Evolutionary conservation across 2,888 invertebrate species (phyloP), one percentile per base, ranked within the genome.

Genomic region (Invenusta paracnida): DNA sequence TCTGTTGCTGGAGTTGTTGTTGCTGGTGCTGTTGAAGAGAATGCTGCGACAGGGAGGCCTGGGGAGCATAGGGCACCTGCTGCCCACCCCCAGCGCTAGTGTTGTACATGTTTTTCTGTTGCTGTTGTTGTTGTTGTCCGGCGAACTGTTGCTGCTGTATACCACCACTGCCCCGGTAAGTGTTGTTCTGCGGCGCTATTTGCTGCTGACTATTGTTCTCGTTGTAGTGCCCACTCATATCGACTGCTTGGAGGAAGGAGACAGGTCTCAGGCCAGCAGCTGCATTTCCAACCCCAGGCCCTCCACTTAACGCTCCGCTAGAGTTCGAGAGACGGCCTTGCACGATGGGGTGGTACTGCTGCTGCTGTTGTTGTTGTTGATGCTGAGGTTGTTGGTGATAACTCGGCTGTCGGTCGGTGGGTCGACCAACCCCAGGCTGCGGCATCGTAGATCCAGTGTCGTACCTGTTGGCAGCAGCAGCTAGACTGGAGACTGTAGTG

Each of bases 221-320:
- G 5, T 13, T 2, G 27, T 73, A 73, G 17, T 73, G 73, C 2
- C 73, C 73, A n/a, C n/a, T n/a, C 73, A 73, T 73, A 23, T 73
- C 73, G 73, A 73, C 73, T 2, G 73, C 73, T 23, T 73, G 73
- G 27, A 73, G 73, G 27, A 73, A 73, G 73, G 73, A 73, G 73
- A 73, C 73, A 5, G 73, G 73, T 23, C 73, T 5, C 2, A 73
- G 73, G 27, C 73, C 73, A 23, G 73, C 5, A 48, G 17, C 48
- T 11, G 48, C 48, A n/a, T n/a, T n/a, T n/a, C n/a, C n/a, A n/a
- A n/a, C n/a, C n/a, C n/a, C n/a, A n/a, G n/a, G n/a, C n/a, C n/a
- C n/a, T 17, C 5, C 2, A 23, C 27, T 73, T 2, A 73, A 23
- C 73, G 11, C 73, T 5, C 11, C 23, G 2, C 25, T 5, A 73